phyloP scores from a whole-genome alignment of 2,113 vertebrate genomes.

The Dipodomys ordii region DNA sequence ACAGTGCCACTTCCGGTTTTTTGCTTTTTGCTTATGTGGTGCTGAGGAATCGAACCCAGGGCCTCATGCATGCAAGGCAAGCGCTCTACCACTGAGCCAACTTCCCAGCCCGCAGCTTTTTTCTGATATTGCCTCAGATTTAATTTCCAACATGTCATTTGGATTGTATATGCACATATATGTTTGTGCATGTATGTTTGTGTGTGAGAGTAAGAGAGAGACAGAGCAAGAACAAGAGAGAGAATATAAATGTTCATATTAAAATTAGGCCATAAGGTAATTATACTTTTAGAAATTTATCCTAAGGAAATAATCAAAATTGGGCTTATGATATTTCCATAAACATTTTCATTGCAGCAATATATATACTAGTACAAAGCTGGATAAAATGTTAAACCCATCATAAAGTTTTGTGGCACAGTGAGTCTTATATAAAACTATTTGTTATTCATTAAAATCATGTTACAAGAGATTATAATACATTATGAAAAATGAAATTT shows the following conservation, averaged over 20 bases:
- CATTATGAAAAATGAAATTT: background rate
- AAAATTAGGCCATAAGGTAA: constrained; percentile 15
- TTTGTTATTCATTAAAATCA: constrained; percentile 20
- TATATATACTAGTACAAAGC: background rate
- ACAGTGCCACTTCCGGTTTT: no score
- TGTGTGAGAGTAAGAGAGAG: background rate
- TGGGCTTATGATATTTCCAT: background rate
- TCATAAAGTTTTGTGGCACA: background rate
- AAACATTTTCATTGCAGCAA: background rate
- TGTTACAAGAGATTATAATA: background rate
- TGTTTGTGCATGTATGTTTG: no score
- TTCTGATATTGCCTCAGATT: background rate
- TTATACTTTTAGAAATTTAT: background rate
- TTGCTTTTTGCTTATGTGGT: no score
- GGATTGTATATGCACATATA: no score
- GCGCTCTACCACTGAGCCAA: no score
- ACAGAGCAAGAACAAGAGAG: background rate
- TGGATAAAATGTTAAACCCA: background rate
- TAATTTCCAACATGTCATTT: background rate
- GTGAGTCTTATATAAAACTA: background rate
- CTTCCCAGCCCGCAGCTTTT: background rate
- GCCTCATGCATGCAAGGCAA: no score
- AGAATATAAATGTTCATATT: background rate
- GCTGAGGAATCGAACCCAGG: no score
- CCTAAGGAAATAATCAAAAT: constrained; percentile 35